A percentile compares a stretch with the other conserved stretches of the same genome.
These are phyloP conservation scores for Cephus pulcher DNA, from an alignment of 2,888 invertebrate genomes.

Conservation along the genomic window DNA sequence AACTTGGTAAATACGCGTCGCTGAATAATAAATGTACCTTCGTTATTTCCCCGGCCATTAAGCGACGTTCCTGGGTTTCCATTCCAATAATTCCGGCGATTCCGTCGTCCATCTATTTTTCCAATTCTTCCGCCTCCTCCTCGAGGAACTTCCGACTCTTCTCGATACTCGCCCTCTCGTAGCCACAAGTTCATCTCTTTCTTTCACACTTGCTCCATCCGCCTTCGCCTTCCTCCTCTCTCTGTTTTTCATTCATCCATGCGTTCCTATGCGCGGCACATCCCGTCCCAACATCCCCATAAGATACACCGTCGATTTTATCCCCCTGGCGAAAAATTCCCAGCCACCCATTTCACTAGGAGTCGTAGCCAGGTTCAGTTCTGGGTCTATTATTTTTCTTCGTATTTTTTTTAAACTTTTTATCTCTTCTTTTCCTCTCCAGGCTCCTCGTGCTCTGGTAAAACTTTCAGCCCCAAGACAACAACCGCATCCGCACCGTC, in stretches of 20 bases:
- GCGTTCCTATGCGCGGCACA: background rate
- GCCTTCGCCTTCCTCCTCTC: background rate
- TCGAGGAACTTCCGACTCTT: background rate
- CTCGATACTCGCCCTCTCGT: background rate
- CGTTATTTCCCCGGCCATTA: slow-evolving; percentile 2
- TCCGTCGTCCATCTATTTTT: background rate
- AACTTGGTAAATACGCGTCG: background rate
- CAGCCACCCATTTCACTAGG: background rate
- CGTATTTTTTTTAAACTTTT: background rate
- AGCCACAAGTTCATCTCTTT: slow-evolving; percentile 5
- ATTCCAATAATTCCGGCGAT: slow-evolving; percentile 4
- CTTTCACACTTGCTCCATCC: slow-evolving; percentile 5
- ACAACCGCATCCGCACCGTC: background rate
- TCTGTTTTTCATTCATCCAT: background rate
- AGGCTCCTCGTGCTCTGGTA: background rate
- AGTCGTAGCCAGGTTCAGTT: background rate
- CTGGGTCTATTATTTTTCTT: background rate
- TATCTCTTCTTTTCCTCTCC: background rate
- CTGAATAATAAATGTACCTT: slow-evolving; percentile 5
- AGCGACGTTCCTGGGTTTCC: background rate
- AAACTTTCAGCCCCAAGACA: background rate
- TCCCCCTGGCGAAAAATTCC: background rate
- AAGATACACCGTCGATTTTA: background rate
- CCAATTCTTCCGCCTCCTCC: background rate
- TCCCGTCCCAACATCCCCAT: background rate